Base-by-base conservation (phyloP, 2,888 invertebrate species). In the Tholera decimalis region DNA sequence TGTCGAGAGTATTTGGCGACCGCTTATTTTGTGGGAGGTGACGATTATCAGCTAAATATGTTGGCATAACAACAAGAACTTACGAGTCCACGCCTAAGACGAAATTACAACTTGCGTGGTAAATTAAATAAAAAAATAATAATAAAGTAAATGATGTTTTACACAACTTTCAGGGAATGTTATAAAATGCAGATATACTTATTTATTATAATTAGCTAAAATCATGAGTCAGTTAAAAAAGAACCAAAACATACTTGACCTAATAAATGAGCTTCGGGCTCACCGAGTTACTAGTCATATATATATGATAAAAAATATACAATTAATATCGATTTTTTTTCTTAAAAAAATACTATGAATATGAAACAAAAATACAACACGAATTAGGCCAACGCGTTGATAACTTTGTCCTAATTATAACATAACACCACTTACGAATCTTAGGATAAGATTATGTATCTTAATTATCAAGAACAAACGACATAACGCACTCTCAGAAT, bases 311-410 rank as follows among this genome's bases (percentile, higher is more conserved):
- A n/a, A n/a, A n/a, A n/a, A n/a, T n/a, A n/a, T n/a, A n/a, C n/a
- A n/a, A n/a, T n/a, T n/a, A n/a, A n/a, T n/a, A n/a, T n/a, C n/a
- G n/a, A n/a, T n/a, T n/a, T n/a, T n/a, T n/a, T n/a, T n/a, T n/a
- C n/a, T n/a, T n/a, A n/a, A n/a, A n/a, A n/a, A n/a, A n/a, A n/a
- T n/a, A n/a, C n/a, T n/a, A n/a, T n/a, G 30, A 39, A 20, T 24
- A 15, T 15, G 2, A 55, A 35, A 11, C 22, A 51, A 47, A 67
- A 68, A 73, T 41, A 35, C n/a, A 1, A 13, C 44, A 13, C 41
- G 46, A 85, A 82, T 70, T 79, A 59, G 83, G 82, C 60, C 85
- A 85, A 82, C 80, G 81, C 57, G 56, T 75, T 76, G 81, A 83
- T 86, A 80, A 82, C 71, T 35, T 43, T 28, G 33, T 30, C 13